Evolutionary conservation across 2,113 vertebrate species (phyloP).

Genomic region (Columba livia): DNA sequence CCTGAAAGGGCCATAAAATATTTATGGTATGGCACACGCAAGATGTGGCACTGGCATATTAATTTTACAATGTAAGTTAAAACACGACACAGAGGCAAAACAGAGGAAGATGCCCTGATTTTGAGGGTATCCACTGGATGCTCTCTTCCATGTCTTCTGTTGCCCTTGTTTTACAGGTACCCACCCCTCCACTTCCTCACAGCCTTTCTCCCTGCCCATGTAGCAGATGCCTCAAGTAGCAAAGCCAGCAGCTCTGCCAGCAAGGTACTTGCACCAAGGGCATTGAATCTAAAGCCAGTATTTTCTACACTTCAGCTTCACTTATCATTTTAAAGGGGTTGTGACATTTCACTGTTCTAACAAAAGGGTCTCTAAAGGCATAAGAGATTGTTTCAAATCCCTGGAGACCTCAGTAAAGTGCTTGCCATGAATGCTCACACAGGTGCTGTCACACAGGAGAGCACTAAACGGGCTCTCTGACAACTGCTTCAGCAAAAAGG

Average conservation of each 20-base stretch:
- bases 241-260: background rate
- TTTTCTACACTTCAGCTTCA: background rate
- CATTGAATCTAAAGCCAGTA: background rate
- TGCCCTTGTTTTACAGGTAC: background rate
- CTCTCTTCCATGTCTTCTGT: background rate
- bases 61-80: background rate
- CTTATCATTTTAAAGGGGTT: background rate
- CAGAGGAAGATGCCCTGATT: background rate
- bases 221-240: background rate
- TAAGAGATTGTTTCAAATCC: background rate
- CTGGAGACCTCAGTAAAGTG: background rate
- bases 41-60: background rate
- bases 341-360: conserved; percentile 41
- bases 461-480: background rate
- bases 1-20: conserved; percentile 40
- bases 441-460: background rate
- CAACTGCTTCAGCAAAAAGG: background rate
- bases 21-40: background rate
- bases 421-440: background rate
- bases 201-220: background rate
- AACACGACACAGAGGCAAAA: background rate
- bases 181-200: background rate
- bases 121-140: background rate
- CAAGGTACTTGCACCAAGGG: background rate
- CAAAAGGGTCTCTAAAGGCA: conserved; percentile 9